phyloP scores from a whole-genome alignment of 2,797 vertebrate species.

The Phoebastria nigripes region DNA sequence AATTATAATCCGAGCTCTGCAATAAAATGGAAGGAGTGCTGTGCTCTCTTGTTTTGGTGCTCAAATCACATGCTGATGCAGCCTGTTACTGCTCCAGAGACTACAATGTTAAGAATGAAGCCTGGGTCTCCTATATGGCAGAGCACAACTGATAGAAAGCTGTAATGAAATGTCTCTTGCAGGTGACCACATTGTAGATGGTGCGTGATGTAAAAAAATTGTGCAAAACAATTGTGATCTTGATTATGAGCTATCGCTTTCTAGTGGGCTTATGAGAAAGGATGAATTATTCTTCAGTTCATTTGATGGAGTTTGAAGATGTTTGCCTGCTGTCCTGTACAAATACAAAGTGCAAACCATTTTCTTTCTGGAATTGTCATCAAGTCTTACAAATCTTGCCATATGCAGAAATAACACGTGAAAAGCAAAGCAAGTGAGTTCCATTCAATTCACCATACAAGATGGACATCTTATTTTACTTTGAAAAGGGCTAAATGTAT shows the following conservation, averaged over 20 bases:
- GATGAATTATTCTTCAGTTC: not conserved
- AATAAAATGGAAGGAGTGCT: not conserved
- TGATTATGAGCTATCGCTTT: not conserved
- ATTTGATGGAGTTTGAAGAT: not conserved
- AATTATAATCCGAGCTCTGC: not conserved
- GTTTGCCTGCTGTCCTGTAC: not conserved
- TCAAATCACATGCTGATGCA: not conserved
- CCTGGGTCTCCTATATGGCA: not conserved
- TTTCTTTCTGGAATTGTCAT: not conserved
- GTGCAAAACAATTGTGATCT: not conserved
- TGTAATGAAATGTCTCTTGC: not conserved
- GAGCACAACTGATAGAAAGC: not conserved
- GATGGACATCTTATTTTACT: not conserved
- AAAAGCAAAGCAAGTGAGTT: not conserved
- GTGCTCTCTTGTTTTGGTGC: not conserved
- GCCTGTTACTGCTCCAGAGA: not conserved
- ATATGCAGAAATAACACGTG: not conserved
- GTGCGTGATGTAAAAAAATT: not conserved
- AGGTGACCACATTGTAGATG: not conserved
- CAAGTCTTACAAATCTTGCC: not conserved
- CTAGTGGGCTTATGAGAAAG: not conserved
- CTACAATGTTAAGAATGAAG: not conserved
- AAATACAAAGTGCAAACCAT: not conserved
- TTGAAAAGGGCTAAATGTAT: not conserved
- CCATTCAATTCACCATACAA: not conserved